Percentiles rank a stretch among this genome's conserved stretches.
These are phyloP conservation scores for Pandemis heparana DNA, from an alignment of 2,888 invertebrate species.

Conservation along the genomic window DNA sequence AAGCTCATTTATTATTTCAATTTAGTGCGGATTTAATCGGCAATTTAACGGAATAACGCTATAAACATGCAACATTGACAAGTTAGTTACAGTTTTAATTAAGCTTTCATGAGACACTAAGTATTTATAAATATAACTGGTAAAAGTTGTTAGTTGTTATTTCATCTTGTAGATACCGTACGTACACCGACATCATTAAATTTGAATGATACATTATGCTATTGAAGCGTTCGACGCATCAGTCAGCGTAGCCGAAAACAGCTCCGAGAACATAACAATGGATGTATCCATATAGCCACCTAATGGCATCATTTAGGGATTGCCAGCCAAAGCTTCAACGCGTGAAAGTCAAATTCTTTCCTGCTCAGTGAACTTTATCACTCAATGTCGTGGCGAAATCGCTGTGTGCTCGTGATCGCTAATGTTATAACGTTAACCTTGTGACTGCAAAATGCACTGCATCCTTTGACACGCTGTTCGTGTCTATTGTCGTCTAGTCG, in stretches of 20 bases:
- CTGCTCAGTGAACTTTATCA: constrained; percentile 46
- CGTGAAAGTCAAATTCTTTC: constrained; percentile 49
- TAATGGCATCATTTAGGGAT: constrained; percentile 43
- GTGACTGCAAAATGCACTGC: constrained; percentile 58
- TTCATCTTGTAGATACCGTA: background rate
- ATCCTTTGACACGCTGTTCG: constrained; percentile 54
- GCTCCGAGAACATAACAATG: constrained; percentile 34
- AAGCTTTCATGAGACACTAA: too few species aligned
- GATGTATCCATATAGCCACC: constrained; percentile 30
- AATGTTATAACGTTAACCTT: constrained; percentile 59
- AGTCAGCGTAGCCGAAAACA: constrained; percentile 38
- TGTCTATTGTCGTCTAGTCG: constrained; percentile 58
- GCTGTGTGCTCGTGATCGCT: constrained; percentile 56
- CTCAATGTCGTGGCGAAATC: constrained; percentile 57
- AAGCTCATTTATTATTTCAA: constrained; percentile 72
- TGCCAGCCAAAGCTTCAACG: constrained; percentile 44
- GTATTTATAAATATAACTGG: too few species aligned
- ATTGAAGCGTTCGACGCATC: constrained; percentile 33
- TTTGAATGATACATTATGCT: constrained; percentile 26
- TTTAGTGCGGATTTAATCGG: constrained; percentile 63
- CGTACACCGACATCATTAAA: constrained; percentile 23
- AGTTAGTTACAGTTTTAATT: too few species aligned
- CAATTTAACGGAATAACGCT: constrained; percentile 38
- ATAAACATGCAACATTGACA: constrained; percentile 17
- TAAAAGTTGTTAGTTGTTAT: background rate